Evolutionary conservation across 2,797 vertebrate species (phyloP), one percentile per base, ranked within the genome.

Genomic region (Pachyuromys duprasi): DNA sequence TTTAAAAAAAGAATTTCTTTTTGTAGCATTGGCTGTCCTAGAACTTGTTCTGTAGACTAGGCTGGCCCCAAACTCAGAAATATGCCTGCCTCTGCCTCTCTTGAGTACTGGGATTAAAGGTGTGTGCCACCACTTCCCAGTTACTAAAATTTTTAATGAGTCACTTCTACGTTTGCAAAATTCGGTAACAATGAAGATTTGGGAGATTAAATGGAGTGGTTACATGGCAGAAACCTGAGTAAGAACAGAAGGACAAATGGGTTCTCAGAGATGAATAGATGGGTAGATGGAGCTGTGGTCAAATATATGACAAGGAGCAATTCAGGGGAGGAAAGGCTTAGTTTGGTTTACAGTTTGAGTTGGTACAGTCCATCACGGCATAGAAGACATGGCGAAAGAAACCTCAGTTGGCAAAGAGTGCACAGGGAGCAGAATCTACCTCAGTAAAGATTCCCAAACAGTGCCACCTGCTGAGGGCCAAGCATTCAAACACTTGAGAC

Each of bases 131-230:
- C 3, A 39, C 2, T 31, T 28, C 36, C 39, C 2, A 5, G 4
- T 26, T 63, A 81, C 60, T 69, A 93, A 82, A 65, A 86, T 81
- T 94, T 96, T 49, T 84, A 81, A 53, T 95, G 9, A 42, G 13
- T 93, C 88, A 24, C 60, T 74, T 96, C 18, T 87, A 31, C 72
- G 90, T 90, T 76, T 36, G 5, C 84, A 94, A 95, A 96, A 57
- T 96, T 76, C 3, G 0, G 6, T 67, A 91, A n/a, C 67, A 95
- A 63, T 89, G 17, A 92, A 62, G 82, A 95, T 60, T 88, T 93
- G 31, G 8, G 33, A 93, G 81, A 55, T 22, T 60, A 75, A 33
- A 86, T 74, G 20, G 14, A 55, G 69, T 28, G 49, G 8, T 57
- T 89, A 69, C 3, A 86, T 45, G 45, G 70, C 91, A 60, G 53